Conservation (phyloP, 2,888 invertebrate genomes). For the Cantharis lateralis region DNA sequence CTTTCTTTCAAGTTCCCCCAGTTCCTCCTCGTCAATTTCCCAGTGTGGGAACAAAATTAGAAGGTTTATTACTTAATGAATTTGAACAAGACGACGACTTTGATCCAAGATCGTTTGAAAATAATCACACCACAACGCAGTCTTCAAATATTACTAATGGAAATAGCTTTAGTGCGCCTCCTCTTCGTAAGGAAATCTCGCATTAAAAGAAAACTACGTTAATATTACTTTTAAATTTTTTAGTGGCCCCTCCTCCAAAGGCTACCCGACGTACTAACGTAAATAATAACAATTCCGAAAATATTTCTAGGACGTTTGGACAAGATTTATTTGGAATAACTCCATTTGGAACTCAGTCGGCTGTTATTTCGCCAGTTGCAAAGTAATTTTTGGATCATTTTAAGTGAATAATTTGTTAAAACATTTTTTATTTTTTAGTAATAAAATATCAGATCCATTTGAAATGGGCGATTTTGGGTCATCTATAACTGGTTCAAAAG, state of each 20-base stretch:
- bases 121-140: constrained; percentile 54
- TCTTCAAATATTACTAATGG: constrained; percentile 45
- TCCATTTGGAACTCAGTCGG: constrained; percentile 58
- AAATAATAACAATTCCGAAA: constrained; percentile 41
- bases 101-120: constrained; percentile 85
- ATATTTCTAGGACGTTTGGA: constrained; percentile 53
- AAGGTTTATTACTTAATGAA: constrained; percentile 76
- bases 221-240: constrained; percentile 41
- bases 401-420: not conserved
- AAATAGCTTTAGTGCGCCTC: constrained; percentile 61
- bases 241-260: constrained; percentile 91
- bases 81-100: constrained; percentile 83
- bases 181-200: constrained; percentile 68
- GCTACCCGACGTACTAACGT: constrained; percentile 60
- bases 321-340: constrained; percentile 82
- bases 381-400: constrained; percentile 35
- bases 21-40: constrained; percentile 54
- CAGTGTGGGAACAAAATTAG: constrained; percentile 77
- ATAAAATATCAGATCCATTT: constrained; percentile 72
- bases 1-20: constrained; percentile 52
- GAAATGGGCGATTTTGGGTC: constrained; percentile 77
- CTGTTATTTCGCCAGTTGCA: constrained; percentile 38
- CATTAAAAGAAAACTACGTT: not conserved
- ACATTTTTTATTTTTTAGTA: constrained; percentile 46
- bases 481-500: constrained; percentile 59